phyloP scores from a whole-genome alignment of 2,113 vertebrate genomes.

The Australoheros scitulus region DNA sequence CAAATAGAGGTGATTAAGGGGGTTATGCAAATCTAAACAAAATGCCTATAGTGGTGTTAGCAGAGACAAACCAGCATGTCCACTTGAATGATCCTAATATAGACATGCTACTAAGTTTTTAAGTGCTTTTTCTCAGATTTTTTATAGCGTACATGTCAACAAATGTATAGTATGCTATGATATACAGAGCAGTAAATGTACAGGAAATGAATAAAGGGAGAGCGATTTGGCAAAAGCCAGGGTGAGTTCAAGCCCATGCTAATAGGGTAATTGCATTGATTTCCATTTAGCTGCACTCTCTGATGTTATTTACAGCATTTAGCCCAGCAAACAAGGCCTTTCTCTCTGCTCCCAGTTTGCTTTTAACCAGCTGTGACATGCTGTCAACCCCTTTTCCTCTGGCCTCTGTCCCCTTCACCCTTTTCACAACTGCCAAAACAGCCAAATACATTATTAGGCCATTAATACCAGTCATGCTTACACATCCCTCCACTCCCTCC shows the following conservation, averaged over 20 bases:
- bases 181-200: slow-evolving; percentile 4
- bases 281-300: slow-evolving; percentile 82
- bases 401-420: slow-evolving; percentile 43
- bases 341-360: slow-evolving; percentile 62
- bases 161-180: slow-evolving; percentile 6
- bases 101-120: slow-evolving; percentile 7
- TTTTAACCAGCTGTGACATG: slow-evolving; percentile 75
- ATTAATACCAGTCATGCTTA: slow-evolving; percentile 62
- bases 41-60: slow-evolving; percentile 80
- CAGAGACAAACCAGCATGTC: background rate
- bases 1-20: slow-evolving; percentile 90
- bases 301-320: slow-evolving; percentile 85
- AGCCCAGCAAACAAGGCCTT: slow-evolving; percentile 73
- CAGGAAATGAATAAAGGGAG: slow-evolving; percentile 17
- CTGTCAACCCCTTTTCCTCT: slow-evolving; percentile 58
- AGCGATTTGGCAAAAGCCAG: slow-evolving; percentile 38
- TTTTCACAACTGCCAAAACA: slow-evolving; percentile 70
- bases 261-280: slow-evolving; percentile 86
- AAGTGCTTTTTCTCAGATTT: background rate
- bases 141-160: background rate
- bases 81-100: slow-evolving; percentile 2
- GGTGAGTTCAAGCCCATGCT: slow-evolving; percentile 77
- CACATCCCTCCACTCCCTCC: slow-evolving; percentile 26
- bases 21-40: slow-evolving; percentile 87
- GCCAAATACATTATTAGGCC: slow-evolving; percentile 70